Conservation (phyloP, 2,888 invertebrate genomes). For the Griposia aprilina region DNA sequence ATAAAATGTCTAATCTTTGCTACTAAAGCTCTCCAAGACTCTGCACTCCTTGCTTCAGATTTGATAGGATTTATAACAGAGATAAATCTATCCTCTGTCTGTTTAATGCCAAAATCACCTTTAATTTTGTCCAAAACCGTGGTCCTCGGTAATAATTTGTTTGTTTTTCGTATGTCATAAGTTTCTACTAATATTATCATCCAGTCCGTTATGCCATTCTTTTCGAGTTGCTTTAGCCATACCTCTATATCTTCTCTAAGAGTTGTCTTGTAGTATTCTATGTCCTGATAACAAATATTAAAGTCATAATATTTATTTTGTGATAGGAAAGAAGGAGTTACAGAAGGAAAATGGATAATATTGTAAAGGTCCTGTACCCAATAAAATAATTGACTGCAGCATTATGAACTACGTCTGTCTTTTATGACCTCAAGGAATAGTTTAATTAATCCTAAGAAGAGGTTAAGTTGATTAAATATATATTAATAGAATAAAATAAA, state of each 20-base stretch:
- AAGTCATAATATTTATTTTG: neutral
- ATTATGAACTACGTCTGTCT: too few species aligned
- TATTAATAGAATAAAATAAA: too few species aligned
- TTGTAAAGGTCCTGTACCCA: too few species aligned
- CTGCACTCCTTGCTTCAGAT: slow-evolving; percentile 96
- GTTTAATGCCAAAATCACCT: slow-evolving; percentile 97
- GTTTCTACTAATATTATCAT: slow-evolving; percentile 98
- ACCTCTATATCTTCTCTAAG: slow-evolving; percentile 97
- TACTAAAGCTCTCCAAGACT: slow-evolving; percentile 97
- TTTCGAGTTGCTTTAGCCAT: slow-evolving; percentile 95
- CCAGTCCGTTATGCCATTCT: slow-evolving; percentile 96
- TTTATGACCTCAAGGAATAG: too few species aligned
- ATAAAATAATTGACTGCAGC: too few species aligned
- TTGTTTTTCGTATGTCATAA: slow-evolving; percentile 97
- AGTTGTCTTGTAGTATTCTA: slow-evolving; percentile 96
- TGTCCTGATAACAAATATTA: slow-evolving; percentile 92
- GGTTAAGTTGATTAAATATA: too few species aligned
- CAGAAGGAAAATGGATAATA: too few species aligned
- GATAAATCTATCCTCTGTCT: slow-evolving; percentile 95
- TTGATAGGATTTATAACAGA: slow-evolving; percentile 97
- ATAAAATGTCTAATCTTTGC: slow-evolving; percentile 95
- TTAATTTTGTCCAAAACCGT: slow-evolving; percentile 98
- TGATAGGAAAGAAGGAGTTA: neutral
- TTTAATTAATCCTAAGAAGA: too few species aligned
- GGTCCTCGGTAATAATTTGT: slow-evolving; percentile 97